Conservation (phyloP, 35 echinoderm and acorn worm genomes). For the Nesometra sesokonis region DNA sequence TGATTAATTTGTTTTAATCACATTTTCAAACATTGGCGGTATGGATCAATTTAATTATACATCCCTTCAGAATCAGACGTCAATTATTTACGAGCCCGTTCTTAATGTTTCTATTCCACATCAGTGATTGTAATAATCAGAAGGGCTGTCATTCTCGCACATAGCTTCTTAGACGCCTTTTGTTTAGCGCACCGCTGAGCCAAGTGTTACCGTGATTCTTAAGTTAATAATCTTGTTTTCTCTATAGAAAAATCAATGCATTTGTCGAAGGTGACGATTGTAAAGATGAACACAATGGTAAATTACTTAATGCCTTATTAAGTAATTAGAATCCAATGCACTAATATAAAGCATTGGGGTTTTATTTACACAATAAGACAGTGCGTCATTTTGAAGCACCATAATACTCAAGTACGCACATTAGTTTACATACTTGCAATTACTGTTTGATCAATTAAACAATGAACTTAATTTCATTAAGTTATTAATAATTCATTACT, state of each 20-base stretch:
- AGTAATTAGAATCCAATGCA: not conserved
- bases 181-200: not conserved
- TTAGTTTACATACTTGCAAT: no score
- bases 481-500: no score
- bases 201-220: not conserved
- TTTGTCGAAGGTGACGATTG: not conserved
- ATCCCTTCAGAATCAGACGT: not conserved
- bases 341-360: not conserved
- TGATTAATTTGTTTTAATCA: not conserved
- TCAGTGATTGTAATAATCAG: not conserved
- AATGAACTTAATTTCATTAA: no score
- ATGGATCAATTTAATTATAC: not conserved
- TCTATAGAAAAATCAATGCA: not conserved
- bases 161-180: not conserved
- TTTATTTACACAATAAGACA: no score
- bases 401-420: no score
- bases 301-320: not conserved
- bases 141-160: not conserved
- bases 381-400: no score
- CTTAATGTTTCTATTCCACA: not conserved
- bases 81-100: not conserved
- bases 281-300: not conserved
- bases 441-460: no score
- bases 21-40: not conserved
- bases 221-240: conserved; percentile 1